Base-by-base conservation (phyloP, 2,888 invertebrate genomes). In the Cataglyphis rosenhaueri region DNA sequence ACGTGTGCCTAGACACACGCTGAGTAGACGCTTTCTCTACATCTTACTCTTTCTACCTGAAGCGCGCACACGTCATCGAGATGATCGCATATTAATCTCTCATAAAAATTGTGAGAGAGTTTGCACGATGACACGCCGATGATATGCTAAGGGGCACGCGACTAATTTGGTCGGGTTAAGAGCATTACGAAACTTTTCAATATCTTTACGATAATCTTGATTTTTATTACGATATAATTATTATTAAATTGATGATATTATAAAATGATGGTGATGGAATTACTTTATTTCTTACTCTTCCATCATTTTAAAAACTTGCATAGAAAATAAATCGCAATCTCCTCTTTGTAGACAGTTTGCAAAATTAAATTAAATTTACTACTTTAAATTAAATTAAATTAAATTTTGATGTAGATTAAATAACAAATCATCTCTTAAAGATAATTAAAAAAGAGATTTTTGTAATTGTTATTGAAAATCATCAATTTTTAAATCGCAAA, bases 1-100 rank as follows among this genome's bases (percentile, higher is more conserved):
- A 59, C 35, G 65, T 64, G 76, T 68, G 38, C 75, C 29, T 29
- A 29, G 29, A 48, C 59, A 55, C 44, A 41, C 83, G 48, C 21
- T 15, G 38, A 35, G 35, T 15, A 55, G 15, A 9, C 29, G 32
- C 15, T 25, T 25, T 38, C 18, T 61, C 61, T 29, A 35, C 52
- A 18, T 41, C 29, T 52, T 1, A 1, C 29, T 21, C 70, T 32
- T n/a, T 59, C 38, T 9, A 32, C 2, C 44, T 35, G 15, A 12
- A 21, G 15, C 41, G 25, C n/a, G 12, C 21, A 32, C 48, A n/a
- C 18, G 29, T 12, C 41, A 10, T 21, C 52, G 18, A 21, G 18
- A 59, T 32, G 29, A 6, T 35, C 59, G 44, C 12, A 12, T 79
- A 55, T 70, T 78, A 59, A 70, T 79, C 44, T 61, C 70, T n/a